These are phyloP conservation scores for Centropus bengalensis DNA, from an alignment of 2,113 vertebrate species.

Conservation along the genomic window DNA sequence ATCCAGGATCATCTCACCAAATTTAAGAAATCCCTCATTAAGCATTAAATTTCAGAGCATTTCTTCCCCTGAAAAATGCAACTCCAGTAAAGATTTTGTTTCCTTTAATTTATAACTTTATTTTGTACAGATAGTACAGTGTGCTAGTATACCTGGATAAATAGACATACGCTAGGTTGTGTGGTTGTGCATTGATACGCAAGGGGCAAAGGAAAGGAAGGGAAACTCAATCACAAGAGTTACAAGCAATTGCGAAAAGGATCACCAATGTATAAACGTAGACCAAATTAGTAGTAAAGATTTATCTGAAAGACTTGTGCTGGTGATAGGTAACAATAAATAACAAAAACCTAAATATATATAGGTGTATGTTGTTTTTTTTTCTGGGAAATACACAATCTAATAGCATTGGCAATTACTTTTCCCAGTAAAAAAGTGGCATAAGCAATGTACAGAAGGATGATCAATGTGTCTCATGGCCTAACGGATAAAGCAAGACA, in stretches of 20 bases:
- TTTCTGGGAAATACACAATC: not conserved
- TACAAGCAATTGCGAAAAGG: not conserved
- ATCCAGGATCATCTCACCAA: not conserved
- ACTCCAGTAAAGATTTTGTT: not conserved
- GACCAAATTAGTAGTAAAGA: not conserved
- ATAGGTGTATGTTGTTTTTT: not conserved
- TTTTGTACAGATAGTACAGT: not conserved
- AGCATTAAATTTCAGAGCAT: not conserved
- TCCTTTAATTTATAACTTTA: not conserved
- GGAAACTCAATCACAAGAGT: not conserved
- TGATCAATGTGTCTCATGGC: not conserved
- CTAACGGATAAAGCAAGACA: not conserved
- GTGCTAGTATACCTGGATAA: not conserved
- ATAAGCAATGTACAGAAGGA: not conserved
- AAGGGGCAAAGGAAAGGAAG: not conserved
- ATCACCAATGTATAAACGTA: not conserved
- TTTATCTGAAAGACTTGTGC: not conserved
- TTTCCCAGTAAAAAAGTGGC: not conserved
- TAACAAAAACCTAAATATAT: not conserved
- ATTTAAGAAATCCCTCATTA: not conserved
- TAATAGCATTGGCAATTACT: not conserved
- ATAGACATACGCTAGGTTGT: not conserved
- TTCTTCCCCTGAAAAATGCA: not conserved
- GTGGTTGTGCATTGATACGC: not conserved
- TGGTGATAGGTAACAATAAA: not conserved